Percentiles rank a stretch among this genome's conserved stretches.
These are phyloP conservation scores for Etheostoma perlongum DNA, from an alignment of 2,797 vertebrate genomes.

Conservation along the genomic window DNA sequence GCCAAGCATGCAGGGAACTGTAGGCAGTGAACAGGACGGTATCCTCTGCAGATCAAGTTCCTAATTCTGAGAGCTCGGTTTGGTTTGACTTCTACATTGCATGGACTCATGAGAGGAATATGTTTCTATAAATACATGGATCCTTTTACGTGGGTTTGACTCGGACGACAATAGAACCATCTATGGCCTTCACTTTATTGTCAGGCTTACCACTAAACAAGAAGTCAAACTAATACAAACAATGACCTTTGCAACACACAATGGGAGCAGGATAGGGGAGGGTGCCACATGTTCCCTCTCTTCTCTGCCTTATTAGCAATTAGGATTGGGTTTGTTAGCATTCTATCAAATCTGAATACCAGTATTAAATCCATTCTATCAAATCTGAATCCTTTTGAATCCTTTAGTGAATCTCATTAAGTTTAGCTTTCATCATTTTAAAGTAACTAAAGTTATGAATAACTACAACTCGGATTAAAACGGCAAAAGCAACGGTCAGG, in stretches of 20 bases:
- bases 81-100: background rate
- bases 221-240: background rate
- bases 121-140: background rate
- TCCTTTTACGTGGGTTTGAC: background rate
- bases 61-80: conserved; percentile 9
- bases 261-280: background rate
- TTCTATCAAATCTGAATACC: background rate
- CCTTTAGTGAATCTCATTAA: too few species aligned
- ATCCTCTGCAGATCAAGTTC: conserved; percentile 16
- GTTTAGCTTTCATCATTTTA: background rate
- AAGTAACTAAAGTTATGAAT: background rate
- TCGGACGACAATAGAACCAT: background rate
- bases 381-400: background rate
- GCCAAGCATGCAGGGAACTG: conserved; percentile 4
- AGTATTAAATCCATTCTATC: background rate
- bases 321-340: background rate
- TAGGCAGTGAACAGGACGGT: background rate
- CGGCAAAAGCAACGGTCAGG: background rate
- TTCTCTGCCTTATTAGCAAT: background rate
- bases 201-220: background rate
- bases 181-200: background rate
- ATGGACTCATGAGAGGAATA: background rate
- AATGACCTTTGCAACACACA: background rate
- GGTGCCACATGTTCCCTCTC: background rate
- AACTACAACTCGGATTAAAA: background rate